These are phyloP conservation scores for Drosophila sturtevanti DNA, from an alignment of 1,140 invertebrate genomes.

Conservation along the genomic window DNA sequence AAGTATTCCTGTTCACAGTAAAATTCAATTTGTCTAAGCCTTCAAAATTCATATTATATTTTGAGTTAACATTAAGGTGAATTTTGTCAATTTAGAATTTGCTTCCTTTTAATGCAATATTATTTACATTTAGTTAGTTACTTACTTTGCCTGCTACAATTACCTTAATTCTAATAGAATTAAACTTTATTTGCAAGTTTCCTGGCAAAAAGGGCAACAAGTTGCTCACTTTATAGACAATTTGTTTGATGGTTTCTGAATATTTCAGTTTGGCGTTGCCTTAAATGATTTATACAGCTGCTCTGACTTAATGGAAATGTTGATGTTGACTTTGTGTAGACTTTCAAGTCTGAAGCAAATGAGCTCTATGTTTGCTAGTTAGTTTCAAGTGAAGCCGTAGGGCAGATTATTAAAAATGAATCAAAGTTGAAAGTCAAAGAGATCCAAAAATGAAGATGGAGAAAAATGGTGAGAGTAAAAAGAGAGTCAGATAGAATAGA, in stretches of 20 bases:
- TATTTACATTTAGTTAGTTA: background rate
- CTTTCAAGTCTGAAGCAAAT: conserved; percentile 17
- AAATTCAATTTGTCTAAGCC: too few relatives aligned
- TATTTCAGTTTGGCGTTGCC: conserved; percentile 2
- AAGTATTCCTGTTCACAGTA: too few relatives aligned
- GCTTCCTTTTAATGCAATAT: background rate
- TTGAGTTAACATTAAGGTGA: background rate
- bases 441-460: background rate
- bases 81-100: background rate
- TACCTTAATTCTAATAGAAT: background rate
- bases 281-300: conserved; percentile 48
- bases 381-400: conserved; percentile 21
- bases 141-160: background rate
- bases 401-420: conserved; percentile 29
- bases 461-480: background rate
- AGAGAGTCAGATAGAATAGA: conserved; percentile 40
- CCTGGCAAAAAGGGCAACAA: conserved; percentile 33
- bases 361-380: background rate
- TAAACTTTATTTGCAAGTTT: conserved; percentile 1
- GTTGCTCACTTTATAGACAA: conserved; percentile 11
- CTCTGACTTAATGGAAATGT: background rate
- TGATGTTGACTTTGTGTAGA: conserved; percentile 32
- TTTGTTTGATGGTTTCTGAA: background rate
- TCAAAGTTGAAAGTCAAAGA: conserved; percentile 29
- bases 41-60: background rate